phyloP scores from a whole-genome alignment of 2,113 vertebrate genomes.

The Phrynocephalus versicolor region DNA sequence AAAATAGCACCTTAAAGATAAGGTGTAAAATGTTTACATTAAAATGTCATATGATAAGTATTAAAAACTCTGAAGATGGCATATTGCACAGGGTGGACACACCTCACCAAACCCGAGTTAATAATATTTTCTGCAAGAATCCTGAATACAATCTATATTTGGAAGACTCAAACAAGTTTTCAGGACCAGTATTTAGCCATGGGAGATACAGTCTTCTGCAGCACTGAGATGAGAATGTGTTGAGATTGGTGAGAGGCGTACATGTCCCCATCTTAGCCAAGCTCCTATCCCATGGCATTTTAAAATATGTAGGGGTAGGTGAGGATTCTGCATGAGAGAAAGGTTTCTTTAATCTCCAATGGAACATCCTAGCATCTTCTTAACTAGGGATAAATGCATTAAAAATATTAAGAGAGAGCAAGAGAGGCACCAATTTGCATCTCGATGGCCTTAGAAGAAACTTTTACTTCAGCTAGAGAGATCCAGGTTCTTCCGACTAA shows the following conservation, averaged over 20 bases:
- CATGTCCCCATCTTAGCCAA: neutral
- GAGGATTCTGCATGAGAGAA: neutral
- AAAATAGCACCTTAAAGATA: neutral
- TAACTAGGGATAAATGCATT: neutral
- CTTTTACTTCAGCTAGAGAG: conserved; percentile 20
- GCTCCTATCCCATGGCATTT: neutral
- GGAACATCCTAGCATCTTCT: rapidly evolving
- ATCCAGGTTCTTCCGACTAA: conserved; percentile 23
- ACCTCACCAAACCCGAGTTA: neutral
- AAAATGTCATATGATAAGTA: neutral
- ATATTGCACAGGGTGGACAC: neutral
- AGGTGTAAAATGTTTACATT: neutral
- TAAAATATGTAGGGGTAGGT: neutral
- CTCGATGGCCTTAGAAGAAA: neutral
- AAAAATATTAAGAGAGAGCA: conserved; percentile 1
- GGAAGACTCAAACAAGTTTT: neutral
- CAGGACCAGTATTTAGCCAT: neutral
- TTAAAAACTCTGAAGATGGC: neutral
- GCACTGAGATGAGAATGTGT: neutral
- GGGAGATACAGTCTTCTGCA: neutral
- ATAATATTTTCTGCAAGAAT: neutral
- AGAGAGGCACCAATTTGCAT: conserved; percentile 3
- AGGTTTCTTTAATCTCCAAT: neutral
- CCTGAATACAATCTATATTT: neutral
- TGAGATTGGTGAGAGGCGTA: neutral